These are phyloP conservation scores for Pediacus dermestoides DNA, from an alignment of 2,888 invertebrate genomes.

Conservation along the genomic window DNA sequence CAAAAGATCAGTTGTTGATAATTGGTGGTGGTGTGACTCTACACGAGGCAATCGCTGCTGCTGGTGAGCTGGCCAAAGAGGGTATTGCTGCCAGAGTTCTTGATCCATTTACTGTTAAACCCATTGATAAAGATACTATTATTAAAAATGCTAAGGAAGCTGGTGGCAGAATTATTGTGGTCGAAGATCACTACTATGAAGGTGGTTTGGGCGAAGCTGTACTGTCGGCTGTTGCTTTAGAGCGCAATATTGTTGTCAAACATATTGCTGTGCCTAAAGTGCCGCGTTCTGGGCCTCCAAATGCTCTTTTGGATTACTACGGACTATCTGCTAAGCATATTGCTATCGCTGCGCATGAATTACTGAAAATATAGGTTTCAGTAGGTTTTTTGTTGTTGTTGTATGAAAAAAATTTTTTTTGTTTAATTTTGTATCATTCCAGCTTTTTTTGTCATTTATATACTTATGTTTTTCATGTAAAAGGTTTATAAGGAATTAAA, in stretches of 20 bases:
- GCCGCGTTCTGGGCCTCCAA: slow-evolving; percentile 91
- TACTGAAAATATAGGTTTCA: slow-evolving; percentile 58
- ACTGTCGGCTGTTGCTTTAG: slow-evolving; percentile 69
- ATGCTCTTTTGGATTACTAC: slow-evolving; percentile 79
- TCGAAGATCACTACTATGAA: slow-evolving; percentile 96
- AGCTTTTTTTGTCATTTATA: slow-evolving; percentile 5
- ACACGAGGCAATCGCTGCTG: slow-evolving; percentile 84
- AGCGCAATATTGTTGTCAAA: slow-evolving; percentile 68
- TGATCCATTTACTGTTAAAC: slow-evolving; percentile 96
- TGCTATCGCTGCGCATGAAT: slow-evolving; percentile 61
- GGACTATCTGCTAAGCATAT: slow-evolving; percentile 84
- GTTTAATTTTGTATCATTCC: not conserved
- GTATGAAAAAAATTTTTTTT: slow-evolving; percentile 1
- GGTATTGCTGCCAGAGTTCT: slow-evolving; percentile 78
- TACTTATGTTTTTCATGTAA: slow-evolving; percentile 3
- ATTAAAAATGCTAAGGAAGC: slow-evolving; percentile 71
- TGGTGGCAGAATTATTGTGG: slow-evolving; percentile 81
- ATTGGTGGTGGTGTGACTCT: slow-evolving; percentile 94
- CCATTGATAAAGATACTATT: slow-evolving; percentile 79
- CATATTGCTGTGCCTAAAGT: slow-evolving; percentile 78
- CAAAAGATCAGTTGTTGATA: slow-evolving; percentile 76
- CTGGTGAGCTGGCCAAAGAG: slow-evolving; percentile 65
- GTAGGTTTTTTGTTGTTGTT: slow-evolving; percentile 12
- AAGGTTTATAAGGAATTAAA: no score
- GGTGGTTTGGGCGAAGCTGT: slow-evolving; percentile 98